Evolutionary conservation across 2,888 invertebrate genomes (phyloP), one percentile per base, ranked within the genome.

Genomic region (Ferdinandea cuprea): DNA sequence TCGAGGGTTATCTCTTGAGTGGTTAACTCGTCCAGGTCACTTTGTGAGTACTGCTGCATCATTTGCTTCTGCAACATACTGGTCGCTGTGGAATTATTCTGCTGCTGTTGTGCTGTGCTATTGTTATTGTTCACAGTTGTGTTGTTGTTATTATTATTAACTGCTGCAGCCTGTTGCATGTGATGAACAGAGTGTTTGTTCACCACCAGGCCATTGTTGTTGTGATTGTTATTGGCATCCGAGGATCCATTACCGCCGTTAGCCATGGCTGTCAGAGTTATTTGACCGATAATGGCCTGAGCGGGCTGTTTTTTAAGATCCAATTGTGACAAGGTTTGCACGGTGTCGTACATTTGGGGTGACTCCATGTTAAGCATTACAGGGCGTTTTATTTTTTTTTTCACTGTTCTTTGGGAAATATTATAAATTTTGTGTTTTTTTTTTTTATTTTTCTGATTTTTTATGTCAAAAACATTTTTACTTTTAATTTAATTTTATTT

Each of bases 1-100:
- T 98, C 98, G 88, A 98, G 92, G 85, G 97, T 96, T 90, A 98
- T 97, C 91, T 98, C 98, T 86, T 97, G 96, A 74, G 96, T 96
- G 90, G 97, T 97, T 88, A 98, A 93, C 90, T 97, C 97, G 89
- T 96, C 95, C 83, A 97, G 92, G 89, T 97, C 97, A 80, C 95
- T 95, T 76, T 96, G 95, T 81, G 95, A 94, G 91, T 95, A 95
- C 86, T 94, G 94, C 77, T 95, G 93, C 87, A 94, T 92, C 87
- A 95, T 93, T 91, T 86, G 92, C 91, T 87, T 93, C 91, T 88
- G 93, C 92, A 89, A 91, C 92, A 90, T 92, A 91, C 88, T 93
- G 79, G 88, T 88, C 28, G 89, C 90, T 61, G 86, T 81, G 11
- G 85, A 85, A 48, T 85, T 86, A 44, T 83, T 85, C 79, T 86